Conservation (phyloP, 2,113 vertebrate genomes). For the Ammodytes marinus region DNA sequence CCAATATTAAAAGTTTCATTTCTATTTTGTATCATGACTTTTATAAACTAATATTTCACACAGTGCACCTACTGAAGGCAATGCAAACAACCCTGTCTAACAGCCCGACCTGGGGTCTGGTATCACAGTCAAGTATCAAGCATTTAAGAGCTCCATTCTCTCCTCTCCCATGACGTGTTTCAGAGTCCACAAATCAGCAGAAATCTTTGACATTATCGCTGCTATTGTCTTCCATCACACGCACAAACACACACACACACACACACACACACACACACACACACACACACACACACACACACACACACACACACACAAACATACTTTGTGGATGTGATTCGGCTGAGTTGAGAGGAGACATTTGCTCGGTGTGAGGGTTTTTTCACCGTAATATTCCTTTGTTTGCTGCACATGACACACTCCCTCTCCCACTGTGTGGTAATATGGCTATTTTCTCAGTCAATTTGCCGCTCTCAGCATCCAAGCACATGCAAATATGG, state of each 20-base stretch:
- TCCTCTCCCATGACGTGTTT: constrained; percentile 42
- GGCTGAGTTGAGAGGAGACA: constrained; percentile 75
- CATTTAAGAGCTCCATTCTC: constrained; percentile 53
- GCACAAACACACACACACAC: constrained; percentile 33
- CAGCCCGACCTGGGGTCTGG: constrained; percentile 37
- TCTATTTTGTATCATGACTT: constrained; percentile 1
- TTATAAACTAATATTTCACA: constrained; percentile 10
- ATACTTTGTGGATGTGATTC: constrained; percentile 61
- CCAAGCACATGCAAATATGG: constrained; percentile 83
- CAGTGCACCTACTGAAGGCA: constrained; percentile 13
- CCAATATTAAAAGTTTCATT: not conserved
- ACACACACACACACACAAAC: constrained; percentile 46
- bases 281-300: constrained; percentile 50
- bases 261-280: constrained; percentile 41
- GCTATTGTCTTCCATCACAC: constrained; percentile 56
- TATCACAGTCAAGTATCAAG: constrained; percentile 50
- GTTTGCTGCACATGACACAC: constrained; percentile 80
- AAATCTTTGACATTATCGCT: constrained; percentile 70
- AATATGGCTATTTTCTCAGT: constrained; percentile 87
- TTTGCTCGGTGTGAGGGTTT: constrained; percentile 75
- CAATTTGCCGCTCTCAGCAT: constrained; percentile 86
- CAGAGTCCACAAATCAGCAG: constrained; percentile 58
- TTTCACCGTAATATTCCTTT: constrained; percentile 72
- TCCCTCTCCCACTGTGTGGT: constrained; percentile 84
- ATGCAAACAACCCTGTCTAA: constrained; percentile 33